Evolutionary conservation across 1,140 invertebrate species (phyloP).

Genomic region (Venustaconcha ellipsiformis): DNA sequence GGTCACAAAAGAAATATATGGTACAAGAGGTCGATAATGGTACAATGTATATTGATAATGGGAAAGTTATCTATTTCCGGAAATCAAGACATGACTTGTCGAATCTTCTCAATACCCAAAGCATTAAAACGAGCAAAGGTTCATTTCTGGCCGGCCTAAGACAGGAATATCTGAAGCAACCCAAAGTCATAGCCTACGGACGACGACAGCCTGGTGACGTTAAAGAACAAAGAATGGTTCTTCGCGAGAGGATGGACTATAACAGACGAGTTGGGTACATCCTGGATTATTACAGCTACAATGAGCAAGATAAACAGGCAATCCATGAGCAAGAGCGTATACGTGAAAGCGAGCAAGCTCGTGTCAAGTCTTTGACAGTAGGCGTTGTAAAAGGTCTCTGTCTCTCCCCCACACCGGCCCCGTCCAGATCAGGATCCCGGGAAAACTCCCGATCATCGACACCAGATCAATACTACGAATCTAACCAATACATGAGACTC

Average conservation of each 20-base stretch:
- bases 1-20: constrained; percentile 31
- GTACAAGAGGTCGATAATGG: constrained; percentile 38
- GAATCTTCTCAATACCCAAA: constrained; percentile 36
- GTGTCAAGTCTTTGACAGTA: constrained; percentile 7
- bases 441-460: not conserved
- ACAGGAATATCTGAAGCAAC: constrained; percentile 48
- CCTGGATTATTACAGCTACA: constrained; percentile 43
- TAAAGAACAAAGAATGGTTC: constrained; percentile 19
- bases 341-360: constrained; percentile 6
- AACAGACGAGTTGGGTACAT: constrained; percentile 49
- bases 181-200: constrained; percentile 23
- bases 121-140: constrained; percentile 18
- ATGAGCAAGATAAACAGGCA: constrained; percentile 32
- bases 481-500: constrained; percentile 38
- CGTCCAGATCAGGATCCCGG: constrained; percentile 15
- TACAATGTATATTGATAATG: constrained; percentile 50
- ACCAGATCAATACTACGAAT: not conserved
- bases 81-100: constrained; percentile 38
- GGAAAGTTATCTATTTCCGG: constrained; percentile 44
- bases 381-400: constrained; percentile 30
- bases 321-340: constrained; percentile 21
- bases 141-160: constrained; percentile 47
- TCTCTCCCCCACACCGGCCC: constrained; percentile 15
- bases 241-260: constrained; percentile 42
- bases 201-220: constrained; percentile 1